Percentiles rank a stretch among this genome's conserved stretches.
These are phyloP conservation scores for Xerus inauris DNA, from an alignment of 2,113 vertebrate species.

Conservation along the genomic window DNA sequence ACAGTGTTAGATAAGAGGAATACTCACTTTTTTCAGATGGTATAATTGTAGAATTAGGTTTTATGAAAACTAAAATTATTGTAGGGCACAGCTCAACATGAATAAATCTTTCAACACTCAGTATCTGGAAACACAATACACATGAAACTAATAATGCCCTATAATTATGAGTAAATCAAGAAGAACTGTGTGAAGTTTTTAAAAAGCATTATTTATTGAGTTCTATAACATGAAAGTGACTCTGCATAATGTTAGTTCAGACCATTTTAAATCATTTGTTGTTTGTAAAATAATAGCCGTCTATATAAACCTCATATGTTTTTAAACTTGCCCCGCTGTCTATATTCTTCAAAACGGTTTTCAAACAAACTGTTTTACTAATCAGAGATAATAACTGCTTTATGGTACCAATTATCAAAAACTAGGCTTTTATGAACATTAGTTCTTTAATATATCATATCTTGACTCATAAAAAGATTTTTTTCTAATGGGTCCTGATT, in stretches of 20 bases:
- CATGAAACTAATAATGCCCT: slow-evolving; percentile 87
- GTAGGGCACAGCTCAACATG: slow-evolving; percentile 85
- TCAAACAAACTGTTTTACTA: slow-evolving; percentile 71
- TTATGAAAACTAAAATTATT: slow-evolving; percentile 89
- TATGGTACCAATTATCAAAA: slow-evolving; percentile 68
- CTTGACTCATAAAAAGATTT: slow-evolving; percentile 35
- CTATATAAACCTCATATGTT: slow-evolving; percentile 52
- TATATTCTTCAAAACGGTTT: slow-evolving; percentile 65
- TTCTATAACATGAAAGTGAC: slow-evolving; percentile 68
- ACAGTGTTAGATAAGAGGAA: slow-evolving; percentile 62
- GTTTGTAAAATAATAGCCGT: slow-evolving; percentile 70
- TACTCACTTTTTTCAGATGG: slow-evolving; percentile 76
- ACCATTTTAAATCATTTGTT: slow-evolving; percentile 73
- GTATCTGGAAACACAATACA: slow-evolving; percentile 88
- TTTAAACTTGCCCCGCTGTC: slow-evolving; percentile 62
- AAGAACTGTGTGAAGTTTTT: slow-evolving; percentile 79
- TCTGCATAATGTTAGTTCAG: slow-evolving; percentile 70
- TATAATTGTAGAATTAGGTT: slow-evolving; percentile 89
- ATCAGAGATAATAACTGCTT: slow-evolving; percentile 69
- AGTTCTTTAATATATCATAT: slow-evolving; percentile 57
- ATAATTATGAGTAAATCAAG: slow-evolving; percentile 86
- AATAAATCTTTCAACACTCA: slow-evolving; percentile 90
- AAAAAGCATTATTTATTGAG: slow-evolving; percentile 73
- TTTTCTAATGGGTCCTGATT: slow-evolving; percentile 37
- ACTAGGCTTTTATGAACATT: slow-evolving; percentile 60